Conservation (phyloP, 2,113 vertebrate species). For the Oreochromis aureus region DNA sequence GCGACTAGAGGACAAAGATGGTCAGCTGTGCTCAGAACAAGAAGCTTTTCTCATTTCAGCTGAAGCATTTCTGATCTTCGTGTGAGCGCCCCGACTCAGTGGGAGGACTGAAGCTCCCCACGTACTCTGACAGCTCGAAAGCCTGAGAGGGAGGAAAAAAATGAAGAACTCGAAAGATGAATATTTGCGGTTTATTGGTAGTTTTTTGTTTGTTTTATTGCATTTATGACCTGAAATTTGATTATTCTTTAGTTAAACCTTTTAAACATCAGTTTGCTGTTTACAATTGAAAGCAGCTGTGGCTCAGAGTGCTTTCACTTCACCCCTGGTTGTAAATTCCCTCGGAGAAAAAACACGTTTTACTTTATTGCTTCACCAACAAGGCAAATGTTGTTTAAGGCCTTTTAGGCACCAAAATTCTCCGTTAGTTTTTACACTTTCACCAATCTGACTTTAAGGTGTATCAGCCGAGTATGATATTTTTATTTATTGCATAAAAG, state of each 20-base stretch:
- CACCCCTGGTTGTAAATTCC: background rate
- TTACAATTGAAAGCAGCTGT: constrained; percentile 1
- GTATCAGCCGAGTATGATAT: background rate
- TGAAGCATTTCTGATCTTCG: background rate
- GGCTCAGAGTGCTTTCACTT: constrained; percentile 7
- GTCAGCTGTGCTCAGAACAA: constrained; percentile 15
- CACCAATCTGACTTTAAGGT: background rate
- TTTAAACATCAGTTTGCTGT: background rate
- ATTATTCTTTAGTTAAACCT: constrained; percentile 2
- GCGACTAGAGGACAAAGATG: background rate
- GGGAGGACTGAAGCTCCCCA: background rate
- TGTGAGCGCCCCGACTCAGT: background rate
- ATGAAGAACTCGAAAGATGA: background rate
- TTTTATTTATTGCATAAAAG: background rate
- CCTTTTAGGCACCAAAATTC: background rate
- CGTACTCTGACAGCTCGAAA: constrained; percentile 17
- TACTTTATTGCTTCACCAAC: background rate
- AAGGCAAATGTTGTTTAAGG: background rate
- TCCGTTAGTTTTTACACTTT: background rate
- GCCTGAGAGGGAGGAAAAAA: background rate
- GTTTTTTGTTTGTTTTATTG: background rate
- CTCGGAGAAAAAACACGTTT: background rate
- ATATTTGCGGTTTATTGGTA: background rate
- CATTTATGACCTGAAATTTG: constrained; percentile 3
- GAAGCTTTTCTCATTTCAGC: constrained; percentile 18